Conservation (phyloP, 1,140 invertebrate species). For the Agrilus planipennis region DNA sequence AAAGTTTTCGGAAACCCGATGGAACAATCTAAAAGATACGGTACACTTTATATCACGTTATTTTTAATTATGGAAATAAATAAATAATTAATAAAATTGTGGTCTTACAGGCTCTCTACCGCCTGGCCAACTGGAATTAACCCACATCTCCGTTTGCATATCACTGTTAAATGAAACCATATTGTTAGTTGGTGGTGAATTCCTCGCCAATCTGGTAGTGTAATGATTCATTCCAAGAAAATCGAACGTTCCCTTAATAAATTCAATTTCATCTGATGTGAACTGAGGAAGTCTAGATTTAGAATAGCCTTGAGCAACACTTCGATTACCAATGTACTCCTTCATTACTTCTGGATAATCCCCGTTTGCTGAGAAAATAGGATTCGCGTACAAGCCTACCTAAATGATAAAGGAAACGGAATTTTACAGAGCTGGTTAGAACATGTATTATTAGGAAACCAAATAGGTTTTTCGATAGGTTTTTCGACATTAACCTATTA, state of each 20-base stretch:
- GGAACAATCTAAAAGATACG: conserved; percentile 31
- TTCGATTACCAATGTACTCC: conserved; percentile 38
- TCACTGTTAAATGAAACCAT: conserved; percentile 38
- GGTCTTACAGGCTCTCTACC: conserved; percentile 34
- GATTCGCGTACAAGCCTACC: conserved; percentile 51
- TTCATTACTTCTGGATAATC: conserved; percentile 48
- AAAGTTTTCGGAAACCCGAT: conserved; percentile 39
- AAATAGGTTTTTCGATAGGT: too few relatives aligned
- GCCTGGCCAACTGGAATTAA: not conserved
- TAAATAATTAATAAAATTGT: conserved; percentile 1
- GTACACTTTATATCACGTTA: not conserved
- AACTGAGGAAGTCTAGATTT: conserved; percentile 46
- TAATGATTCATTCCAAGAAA: conserved; percentile 42
- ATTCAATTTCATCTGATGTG: conserved; percentile 37
- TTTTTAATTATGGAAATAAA: not conserved
- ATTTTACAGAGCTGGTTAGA: too few relatives aligned
- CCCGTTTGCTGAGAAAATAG: conserved; percentile 44
- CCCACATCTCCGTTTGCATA: conserved; percentile 18
- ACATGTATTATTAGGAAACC: too few relatives aligned
- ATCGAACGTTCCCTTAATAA: conserved; percentile 37
- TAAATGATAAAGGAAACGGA: too few relatives aligned
- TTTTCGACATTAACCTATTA: too few relatives aligned
- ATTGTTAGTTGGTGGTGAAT: conserved; percentile 33
- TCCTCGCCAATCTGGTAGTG: conserved; percentile 30
- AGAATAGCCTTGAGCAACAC: conserved; percentile 35